Percentiles rank a stretch among this genome's conserved stretches.
Conservation (phyloP, 2,113 vertebrate species). For the Sander vitreus region DNA sequence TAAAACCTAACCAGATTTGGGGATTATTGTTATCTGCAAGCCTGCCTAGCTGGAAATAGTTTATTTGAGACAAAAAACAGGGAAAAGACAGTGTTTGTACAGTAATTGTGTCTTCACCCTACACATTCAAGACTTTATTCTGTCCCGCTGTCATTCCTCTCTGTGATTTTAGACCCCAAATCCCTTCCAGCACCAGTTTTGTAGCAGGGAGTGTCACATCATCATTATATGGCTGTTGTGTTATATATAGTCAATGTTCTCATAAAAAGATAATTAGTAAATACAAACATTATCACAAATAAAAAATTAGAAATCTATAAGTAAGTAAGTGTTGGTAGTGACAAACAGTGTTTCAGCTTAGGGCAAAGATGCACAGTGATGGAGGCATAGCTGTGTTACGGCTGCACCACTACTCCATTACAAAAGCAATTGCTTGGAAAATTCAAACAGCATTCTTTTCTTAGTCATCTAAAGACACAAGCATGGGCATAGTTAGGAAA, state of each 20-base stretch:
- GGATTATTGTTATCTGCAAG: background rate
- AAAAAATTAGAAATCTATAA: background rate
- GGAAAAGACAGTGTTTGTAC: background rate
- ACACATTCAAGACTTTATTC: background rate
- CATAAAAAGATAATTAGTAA: too few species aligned
- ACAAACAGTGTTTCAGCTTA: constrained; percentile 11
- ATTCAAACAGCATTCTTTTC: constrained; percentile 33
- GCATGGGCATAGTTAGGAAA: constrained; percentile 6
- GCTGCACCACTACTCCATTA: constrained; percentile 28
- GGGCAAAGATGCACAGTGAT: constrained; percentile 29
- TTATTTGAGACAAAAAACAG: background rate
- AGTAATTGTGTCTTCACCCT: background rate
- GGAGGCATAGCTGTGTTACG: constrained; percentile 14
- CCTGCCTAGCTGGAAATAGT: background rate
- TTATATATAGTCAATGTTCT: too few species aligned
- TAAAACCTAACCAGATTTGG: background rate
- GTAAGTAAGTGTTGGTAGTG: background rate
- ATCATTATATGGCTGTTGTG: too few species aligned
- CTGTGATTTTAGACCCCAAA: too few species aligned
- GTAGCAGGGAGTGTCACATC: too few species aligned
- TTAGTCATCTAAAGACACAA: constrained; percentile 23
- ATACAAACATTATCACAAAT: too few species aligned
- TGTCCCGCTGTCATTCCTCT: background rate
- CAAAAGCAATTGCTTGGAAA: constrained; percentile 32
- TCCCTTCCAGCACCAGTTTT: too few species aligned